Evolutionary conservation across 2,888 invertebrate genomes (phyloP), one percentile per base, ranked within the genome.

Genomic region (Venusia cambrica): DNA sequence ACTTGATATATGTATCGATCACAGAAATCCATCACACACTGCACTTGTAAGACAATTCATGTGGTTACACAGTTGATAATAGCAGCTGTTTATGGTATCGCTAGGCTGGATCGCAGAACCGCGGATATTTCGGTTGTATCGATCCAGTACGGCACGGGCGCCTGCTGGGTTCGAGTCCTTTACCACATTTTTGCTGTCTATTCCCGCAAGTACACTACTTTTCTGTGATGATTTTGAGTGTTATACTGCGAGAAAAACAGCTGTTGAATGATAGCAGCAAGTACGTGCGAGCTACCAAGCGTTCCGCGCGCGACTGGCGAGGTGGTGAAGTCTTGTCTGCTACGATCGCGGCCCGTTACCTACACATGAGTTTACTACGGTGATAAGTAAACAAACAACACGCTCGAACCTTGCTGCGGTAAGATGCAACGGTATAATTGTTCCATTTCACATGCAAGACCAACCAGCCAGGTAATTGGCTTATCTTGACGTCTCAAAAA

Each of bases 361-460:
- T 73, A 74, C 79, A 74, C 78, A 72, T 70, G 70, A 62, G 62
- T 70, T 57, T 80, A 80, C 76, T 79, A 83, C 75, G 62, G 50
- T 62, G 61, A 66, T 73, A 75, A 62, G 79, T 84, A 84, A 84
- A 84, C 76, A 84, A 84, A 84, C 80, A 77, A 73, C 61, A 59
- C 57, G 54, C 54, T 55, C 48, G 52, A 54, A 54, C 54, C 50
- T 51, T 45, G 51, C 38, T 46, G 34, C 30, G 20, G 29, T n/a
- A n/a, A 54, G 48, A 52, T 48, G 51, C 49, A 51, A 46, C 56
- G 46, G 39, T 51, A 42, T 37, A 27, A 44, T 39, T 40, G 51
- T 53, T 45, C 26, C 35, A 45, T 29, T 49, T 48, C 33, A 33
- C 33, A 35, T 41, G 42, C 10, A 27, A 34, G 43, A 31, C 11